Evolutionary conservation across 2,888 invertebrate species (phyloP).

Genomic region (Acronicta alni): DNA sequence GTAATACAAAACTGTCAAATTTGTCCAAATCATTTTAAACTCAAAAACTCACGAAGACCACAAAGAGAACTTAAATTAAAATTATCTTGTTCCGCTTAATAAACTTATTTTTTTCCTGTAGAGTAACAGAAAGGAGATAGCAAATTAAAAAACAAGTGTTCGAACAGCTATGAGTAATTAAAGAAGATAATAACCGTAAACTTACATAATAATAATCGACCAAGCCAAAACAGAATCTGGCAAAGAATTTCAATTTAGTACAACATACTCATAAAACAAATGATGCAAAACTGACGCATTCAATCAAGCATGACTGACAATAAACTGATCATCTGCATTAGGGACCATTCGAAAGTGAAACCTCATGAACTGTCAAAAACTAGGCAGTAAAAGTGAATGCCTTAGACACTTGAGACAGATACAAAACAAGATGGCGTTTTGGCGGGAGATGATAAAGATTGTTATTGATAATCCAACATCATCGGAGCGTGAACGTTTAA

Average conservation of each 20-base stretch:
- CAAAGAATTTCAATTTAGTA: slow-evolving; percentile 17
- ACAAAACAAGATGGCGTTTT: slow-evolving; percentile 53
- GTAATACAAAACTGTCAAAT: too few relatives aligned
- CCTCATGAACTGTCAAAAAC: slow-evolving; percentile 51
- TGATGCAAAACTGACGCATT: slow-evolving; percentile 43
- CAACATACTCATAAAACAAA: slow-evolving; percentile 29
- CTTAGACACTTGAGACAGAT: slow-evolving; percentile 38
- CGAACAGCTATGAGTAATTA: neutral
- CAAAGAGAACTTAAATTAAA: too few relatives aligned
- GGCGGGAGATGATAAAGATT: slow-evolving; percentile 49
- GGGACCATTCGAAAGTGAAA: slow-evolving; percentile 55
- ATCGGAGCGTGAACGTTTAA: slow-evolving; percentile 50
- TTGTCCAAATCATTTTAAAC: too few relatives aligned
- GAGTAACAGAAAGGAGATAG: neutral
- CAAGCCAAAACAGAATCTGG: slow-evolving; percentile 1
- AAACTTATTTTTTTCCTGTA: neutral
- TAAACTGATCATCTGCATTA: slow-evolving; percentile 39
- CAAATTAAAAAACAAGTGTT: neutral
- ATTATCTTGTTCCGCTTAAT: too few relatives aligned
- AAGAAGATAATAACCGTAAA: neutral
- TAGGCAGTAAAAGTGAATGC: slow-evolving; percentile 56
- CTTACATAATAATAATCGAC: neutral
- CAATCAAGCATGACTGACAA: slow-evolving; percentile 41
- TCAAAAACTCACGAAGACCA: too few relatives aligned
- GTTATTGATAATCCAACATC: slow-evolving; percentile 54